A percentile compares a stretch with the other conserved stretches of the same genome.
These are phyloP conservation scores for Chaetoderma sp. DNA, from an alignment of 2,888 invertebrate genomes.

Conservation along the genomic window DNA sequence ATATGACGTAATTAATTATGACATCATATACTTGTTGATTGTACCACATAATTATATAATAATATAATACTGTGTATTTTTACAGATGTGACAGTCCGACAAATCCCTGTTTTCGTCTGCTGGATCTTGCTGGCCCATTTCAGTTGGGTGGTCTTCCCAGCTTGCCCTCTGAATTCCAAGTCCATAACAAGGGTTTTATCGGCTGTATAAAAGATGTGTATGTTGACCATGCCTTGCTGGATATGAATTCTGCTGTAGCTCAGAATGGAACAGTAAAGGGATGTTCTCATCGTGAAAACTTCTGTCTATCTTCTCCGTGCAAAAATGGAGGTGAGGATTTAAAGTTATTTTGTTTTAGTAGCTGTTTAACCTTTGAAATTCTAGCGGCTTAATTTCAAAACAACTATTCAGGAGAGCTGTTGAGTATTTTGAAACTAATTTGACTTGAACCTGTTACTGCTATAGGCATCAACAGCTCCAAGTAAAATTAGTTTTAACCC, in stretches of 20 bases:
- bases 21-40: too few relatives aligned
- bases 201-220: conserved; percentile 92
- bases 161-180: conserved; percentile 55
- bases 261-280: conserved; percentile 79
- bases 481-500: too few relatives aligned
- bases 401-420: too few relatives aligned
- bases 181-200: conserved; percentile 76
- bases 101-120: conserved; percentile 77
- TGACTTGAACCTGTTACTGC: too few relatives aligned
- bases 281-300: conserved; percentile 86
- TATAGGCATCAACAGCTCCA: too few relatives aligned
- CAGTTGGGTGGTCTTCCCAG: conserved; percentile 90
- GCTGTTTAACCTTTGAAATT: too few relatives aligned
- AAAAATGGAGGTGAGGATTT: conserved; percentile 82
- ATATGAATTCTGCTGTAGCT: conserved; percentile 76
- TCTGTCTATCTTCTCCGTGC: conserved; percentile 88
- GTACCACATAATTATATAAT: too few relatives aligned
- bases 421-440: too few relatives aligned
- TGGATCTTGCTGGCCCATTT: conserved; percentile 90
- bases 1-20: too few relatives aligned
- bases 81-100: conserved; percentile 71
- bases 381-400: too few relatives aligned
- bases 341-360: too few relatives aligned
- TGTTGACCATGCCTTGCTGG: conserved; percentile 87
- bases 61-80: too few relatives aligned